These are phyloP conservation scores for Podarcis raffonei DNA, from an alignment of 2,113 vertebrate genomes.

Conservation along the genomic window DNA sequence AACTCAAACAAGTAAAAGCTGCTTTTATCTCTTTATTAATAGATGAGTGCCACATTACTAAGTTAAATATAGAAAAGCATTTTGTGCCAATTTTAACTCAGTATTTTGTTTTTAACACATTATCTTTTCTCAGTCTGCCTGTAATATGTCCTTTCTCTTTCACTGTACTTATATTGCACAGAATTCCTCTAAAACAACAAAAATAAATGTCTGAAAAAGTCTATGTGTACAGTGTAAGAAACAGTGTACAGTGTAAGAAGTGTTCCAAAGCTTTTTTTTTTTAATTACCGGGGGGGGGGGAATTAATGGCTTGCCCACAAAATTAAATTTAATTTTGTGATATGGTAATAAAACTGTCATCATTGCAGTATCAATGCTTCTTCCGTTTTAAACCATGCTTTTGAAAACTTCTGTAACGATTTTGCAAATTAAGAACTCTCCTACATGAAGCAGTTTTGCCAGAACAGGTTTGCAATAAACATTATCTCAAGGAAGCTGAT, in stretches of 20 bases:
- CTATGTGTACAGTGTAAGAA: not conserved
- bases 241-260: not conserved
- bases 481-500: not conserved
- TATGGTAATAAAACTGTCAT: slow-evolving; percentile 45
- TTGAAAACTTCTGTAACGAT: slow-evolving; percentile 20
- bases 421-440: not conserved
- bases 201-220: not conserved
- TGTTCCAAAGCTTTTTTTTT: not conserved
- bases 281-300: too few relatives aligned
- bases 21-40: not conserved
- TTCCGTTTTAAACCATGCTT: not conserved
- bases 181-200: not conserved
- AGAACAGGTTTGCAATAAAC: slow-evolving; percentile 14
- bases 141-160: not conserved
- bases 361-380: slow-evolving; percentile 16
- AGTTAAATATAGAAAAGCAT: not conserved
- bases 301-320: slow-evolving; percentile 31
- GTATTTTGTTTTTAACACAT: not conserved
- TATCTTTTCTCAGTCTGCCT: not conserved
- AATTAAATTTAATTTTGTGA: not conserved
- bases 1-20: not conserved
- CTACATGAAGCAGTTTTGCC: not conserved
- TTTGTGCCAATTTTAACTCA: not conserved
- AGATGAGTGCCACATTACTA: not conserved
- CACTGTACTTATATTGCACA: not conserved